Evolutionary conservation across 2,797 vertebrate species (phyloP).

Genomic region (Rhinoraja longicauda): DNA sequence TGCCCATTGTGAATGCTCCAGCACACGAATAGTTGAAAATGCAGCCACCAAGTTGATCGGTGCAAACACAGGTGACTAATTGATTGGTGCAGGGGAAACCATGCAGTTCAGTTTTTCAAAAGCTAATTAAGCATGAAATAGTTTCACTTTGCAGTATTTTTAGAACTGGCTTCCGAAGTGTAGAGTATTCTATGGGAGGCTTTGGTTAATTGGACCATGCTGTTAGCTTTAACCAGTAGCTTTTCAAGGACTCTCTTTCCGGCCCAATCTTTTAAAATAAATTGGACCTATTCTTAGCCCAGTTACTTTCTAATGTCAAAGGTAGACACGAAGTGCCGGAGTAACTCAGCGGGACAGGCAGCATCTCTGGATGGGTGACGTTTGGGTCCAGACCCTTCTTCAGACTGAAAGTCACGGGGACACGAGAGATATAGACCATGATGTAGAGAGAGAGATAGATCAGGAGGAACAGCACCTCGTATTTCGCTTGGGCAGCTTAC

Average conservation of each 20-base stretch:
- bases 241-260: background rate
- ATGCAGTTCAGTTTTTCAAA: background rate
- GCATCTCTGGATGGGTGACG: too few relatives aligned
- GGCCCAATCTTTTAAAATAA: background rate
- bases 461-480: too few relatives aligned
- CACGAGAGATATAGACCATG: too few relatives aligned
- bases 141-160: background rate
- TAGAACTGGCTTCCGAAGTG: background rate
- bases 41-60: background rate
- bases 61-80: background rate
- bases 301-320: too few relatives aligned
- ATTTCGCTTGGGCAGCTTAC: too few relatives aligned
- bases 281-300: background rate
- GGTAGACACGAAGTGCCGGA: too few relatives aligned
- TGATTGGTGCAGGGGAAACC: background rate
- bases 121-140: background rate
- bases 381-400: too few relatives aligned
- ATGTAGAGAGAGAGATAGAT: too few relatives aligned
- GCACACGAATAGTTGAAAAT: background rate
- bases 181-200: background rate
- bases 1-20: too few relatives aligned
- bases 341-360: too few relatives aligned
- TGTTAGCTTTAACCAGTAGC: background rate
- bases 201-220: background rate
- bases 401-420: too few relatives aligned